Percentiles rank a stretch among this genome's conserved stretches.
These are phyloP conservation scores for Rhincodon typus DNA, from an alignment of 2,797 vertebrate species.

Conservation along the genomic window DNA sequence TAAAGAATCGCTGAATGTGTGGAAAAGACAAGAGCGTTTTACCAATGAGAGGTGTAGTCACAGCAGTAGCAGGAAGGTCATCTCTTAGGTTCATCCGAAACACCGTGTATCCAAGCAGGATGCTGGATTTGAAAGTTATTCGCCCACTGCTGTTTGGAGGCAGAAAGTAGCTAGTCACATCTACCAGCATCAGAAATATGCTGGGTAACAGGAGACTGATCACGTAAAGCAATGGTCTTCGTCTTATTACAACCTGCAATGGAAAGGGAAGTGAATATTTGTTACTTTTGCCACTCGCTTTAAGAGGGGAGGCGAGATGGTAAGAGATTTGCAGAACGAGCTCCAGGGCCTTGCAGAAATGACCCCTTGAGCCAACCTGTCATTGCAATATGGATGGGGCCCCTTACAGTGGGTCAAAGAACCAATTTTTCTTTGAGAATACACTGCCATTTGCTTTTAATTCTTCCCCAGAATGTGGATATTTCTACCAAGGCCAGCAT, in stretches of 20 bases:
- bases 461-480: no score
- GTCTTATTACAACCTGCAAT: slow-evolving; percentile 69
- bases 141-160: slow-evolving; percentile 67
- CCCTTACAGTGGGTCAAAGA: background rate
- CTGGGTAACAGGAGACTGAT: slow-evolving; percentile 68
- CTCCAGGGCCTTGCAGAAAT: background rate
- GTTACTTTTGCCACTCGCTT: background rate
- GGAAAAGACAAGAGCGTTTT: slow-evolving; percentile 27
- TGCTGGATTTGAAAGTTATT: slow-evolving; percentile 72
- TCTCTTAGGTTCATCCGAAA: slow-evolving; percentile 74
- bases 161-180: slow-evolving; percentile 75
- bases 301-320: background rate
- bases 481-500: no score
- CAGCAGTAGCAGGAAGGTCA: slow-evolving; percentile 60
- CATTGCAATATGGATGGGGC: background rate
- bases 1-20: background rate
- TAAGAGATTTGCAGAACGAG: background rate
- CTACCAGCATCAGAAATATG: slow-evolving; percentile 77
- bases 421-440: no score
- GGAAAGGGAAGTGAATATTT: background rate
- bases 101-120: slow-evolving; percentile 75
- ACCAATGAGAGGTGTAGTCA: slow-evolving; percentile 73
- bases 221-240: slow-evolving; percentile 70
- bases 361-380: background rate
- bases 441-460: no score